Evolutionary conservation across 2,888 invertebrate species (phyloP).

Genomic region (Biston stratarius): DNA sequence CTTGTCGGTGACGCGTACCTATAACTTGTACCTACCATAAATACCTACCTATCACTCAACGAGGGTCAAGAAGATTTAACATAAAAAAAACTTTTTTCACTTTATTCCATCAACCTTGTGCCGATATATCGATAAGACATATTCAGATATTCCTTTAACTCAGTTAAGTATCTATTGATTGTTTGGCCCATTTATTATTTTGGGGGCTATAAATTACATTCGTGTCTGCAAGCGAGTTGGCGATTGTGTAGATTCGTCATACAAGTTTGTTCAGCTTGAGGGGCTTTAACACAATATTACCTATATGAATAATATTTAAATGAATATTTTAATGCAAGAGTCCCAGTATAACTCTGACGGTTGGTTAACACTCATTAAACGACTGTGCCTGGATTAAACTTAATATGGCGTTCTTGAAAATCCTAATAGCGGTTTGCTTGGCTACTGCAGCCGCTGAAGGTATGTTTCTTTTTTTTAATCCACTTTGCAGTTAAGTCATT

Average conservation of each 20-base stretch:
- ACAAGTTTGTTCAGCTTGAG: conserved; percentile 72
- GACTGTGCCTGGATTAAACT: conserved; percentile 41
- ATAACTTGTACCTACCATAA: no score
- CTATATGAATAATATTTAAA: conserved; percentile 66
- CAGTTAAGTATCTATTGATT: no score
- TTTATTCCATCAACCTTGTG: no score
- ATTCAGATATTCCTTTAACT: no score
- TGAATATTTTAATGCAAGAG: conserved; percentile 52
- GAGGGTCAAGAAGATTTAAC: no score
- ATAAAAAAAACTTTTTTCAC: no score
- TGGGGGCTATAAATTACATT: conserved; percentile 8
- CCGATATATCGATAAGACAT: no score
- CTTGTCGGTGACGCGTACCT: no score
- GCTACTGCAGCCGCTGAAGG: conserved; percentile 57
- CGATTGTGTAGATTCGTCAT: conserved; percentile 56
- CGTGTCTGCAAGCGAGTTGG: conserved; percentile 49
- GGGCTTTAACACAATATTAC: conserved; percentile 56
- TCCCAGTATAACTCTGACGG: conserved; percentile 61
- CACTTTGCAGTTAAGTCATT: not conserved
- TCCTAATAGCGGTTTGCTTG: conserved; percentile 51
- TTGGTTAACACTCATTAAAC: conserved; percentile 16
- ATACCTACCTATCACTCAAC: no score
- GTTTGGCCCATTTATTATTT: not conserved
- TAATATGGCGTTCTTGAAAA: conserved; percentile 56
- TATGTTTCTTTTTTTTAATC: conserved; percentile 49